Evolutionary conservation across 2,888 invertebrate genomes (phyloP), one percentile per base, ranked within the genome.

Genomic region (Athripsodes cinereus): DNA sequence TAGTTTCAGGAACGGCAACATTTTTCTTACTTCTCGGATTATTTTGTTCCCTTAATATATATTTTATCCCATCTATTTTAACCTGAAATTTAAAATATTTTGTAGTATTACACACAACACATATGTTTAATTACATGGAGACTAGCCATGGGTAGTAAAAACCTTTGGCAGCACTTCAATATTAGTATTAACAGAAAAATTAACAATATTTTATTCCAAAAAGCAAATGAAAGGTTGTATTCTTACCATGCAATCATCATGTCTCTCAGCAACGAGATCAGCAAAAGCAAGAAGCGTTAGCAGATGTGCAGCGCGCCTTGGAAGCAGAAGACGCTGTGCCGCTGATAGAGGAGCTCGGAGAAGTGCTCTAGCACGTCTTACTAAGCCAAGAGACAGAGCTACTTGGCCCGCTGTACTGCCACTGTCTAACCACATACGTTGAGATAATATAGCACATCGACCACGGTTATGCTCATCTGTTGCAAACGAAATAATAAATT

Each of bases 291-390:
- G 60, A 26, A 68, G 66, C 2, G 65, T 54, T 40, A 71, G 55
- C 22, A 69, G 65, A 18, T 65, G 55, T 10, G 67, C 67, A 10
- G 68, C 66, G 47, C 67, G 65, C 3, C 69, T 58, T 2, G 71
- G 70, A 22, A 71, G 52, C 2, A 69, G 65, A 26, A 68, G 54
- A 64, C 68, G 65, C 63, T 71, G 71, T 8, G 69, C 63, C 3
- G 46, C 44, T 2, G 50, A 20, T 13, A 61, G 46, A 13, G 60
- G 44, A n/a, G 55, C 44, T 1, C 52, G 46, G 13, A 63, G 40
- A 2, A 63, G 52, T 6, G 60, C 53, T 20, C 63, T 34, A 19
- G 58, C 55, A 31, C 63, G 22, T 13, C 63, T 35, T 8, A 59
- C 58, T 35, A 63, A 48, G 5, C 63, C 63, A 5, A 60, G 34